Base-by-base conservation (phyloP, 2,113 vertebrate genomes). In the Setophaga petechia region DNA sequence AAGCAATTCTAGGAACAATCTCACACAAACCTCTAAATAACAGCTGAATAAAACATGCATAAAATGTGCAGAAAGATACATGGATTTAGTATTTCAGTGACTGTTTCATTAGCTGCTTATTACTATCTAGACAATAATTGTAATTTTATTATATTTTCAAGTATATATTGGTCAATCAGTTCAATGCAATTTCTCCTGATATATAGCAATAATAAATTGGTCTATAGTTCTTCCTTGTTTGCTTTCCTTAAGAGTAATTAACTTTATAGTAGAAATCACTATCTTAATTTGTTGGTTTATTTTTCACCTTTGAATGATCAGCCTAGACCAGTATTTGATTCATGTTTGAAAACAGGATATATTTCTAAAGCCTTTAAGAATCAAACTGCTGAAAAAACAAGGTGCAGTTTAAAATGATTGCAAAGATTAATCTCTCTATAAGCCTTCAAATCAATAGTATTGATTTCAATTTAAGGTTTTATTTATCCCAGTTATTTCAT, bases 101-200 rank as follows among this genome's bases (percentile, higher is more conserved):
- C 89, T 96, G 51, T 91, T 93, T 95, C 85, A 79, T 96, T 96
- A 96, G 46, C 71, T 96, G 31, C 87, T 66, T 63, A 93, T 90
- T 94, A 86, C 61, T 93, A 57, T 73, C 44, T 73, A 77, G 35
- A 33, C 31, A 93, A 49, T 84, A 58, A 62, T 44, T 85, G 51
- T 49, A 92, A 94, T 94, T 94, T 85, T 59, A n/a, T 44, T 84
- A 72, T n/a, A 63, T 13, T 83, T 96, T 90, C 21, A 3, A 59
- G 28, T 89, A 44, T 84, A 57, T 85, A 69, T 46, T 68, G 20
- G 24, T 89, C 59, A 89, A 93, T 85, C 17, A 27, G 27, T 37
- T 92, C 10, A 21, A 46, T 6, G 8, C 43, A 61, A 79, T 54
- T 93, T 87, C 41, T 67, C 41, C 31, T 84, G 41, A 52, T 33